A percentile compares a stretch with the other conserved stretches of the same genome.
Evolutionary conservation across 2,113 vertebrate genomes (phyloP).

Genomic region (Cyprichromis sp.): DNA sequence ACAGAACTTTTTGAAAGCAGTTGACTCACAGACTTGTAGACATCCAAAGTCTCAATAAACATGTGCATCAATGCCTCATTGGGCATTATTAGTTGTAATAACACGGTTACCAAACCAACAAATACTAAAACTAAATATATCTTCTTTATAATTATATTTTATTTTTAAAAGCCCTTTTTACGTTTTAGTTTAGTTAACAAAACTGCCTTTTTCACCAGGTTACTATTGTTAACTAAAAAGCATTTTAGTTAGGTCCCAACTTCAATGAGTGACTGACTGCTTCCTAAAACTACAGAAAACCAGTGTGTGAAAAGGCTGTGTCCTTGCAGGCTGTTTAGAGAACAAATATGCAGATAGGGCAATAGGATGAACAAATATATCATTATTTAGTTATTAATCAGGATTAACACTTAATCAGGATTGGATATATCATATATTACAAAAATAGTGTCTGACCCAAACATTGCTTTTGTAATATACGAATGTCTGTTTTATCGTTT

Average conservation of each 20-base stretch:
- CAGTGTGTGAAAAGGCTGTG: not conserved
- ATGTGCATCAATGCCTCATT: not conserved
- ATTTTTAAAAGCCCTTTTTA: not conserved
- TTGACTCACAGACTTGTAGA: not conserved
- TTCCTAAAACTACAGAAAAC: not conserved
- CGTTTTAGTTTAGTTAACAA: not conserved
- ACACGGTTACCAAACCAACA: not conserved
- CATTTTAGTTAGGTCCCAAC: slow-evolving; percentile 20
- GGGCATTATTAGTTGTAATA: not conserved
- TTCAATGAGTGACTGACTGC: slow-evolving; percentile 51
- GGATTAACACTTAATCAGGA: not conserved
- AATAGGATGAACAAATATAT: not conserved
- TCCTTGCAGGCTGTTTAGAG: not conserved
- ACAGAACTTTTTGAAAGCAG: not conserved
- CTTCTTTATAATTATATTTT: rapidly evolving
- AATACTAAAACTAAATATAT: not conserved
- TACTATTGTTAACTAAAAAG: not conserved
- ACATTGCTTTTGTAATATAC: not conserved
- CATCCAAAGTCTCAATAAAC: not conserved
- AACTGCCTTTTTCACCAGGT: not conserved
- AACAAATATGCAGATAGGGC: not conserved
- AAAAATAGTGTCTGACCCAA: not conserved
- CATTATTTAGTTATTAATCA: not conserved
- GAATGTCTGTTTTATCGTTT: not conserved
- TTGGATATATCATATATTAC: not conserved